Conservation (phyloP, 2,888 invertebrate species). For the Catocala fraxini region DNA sequence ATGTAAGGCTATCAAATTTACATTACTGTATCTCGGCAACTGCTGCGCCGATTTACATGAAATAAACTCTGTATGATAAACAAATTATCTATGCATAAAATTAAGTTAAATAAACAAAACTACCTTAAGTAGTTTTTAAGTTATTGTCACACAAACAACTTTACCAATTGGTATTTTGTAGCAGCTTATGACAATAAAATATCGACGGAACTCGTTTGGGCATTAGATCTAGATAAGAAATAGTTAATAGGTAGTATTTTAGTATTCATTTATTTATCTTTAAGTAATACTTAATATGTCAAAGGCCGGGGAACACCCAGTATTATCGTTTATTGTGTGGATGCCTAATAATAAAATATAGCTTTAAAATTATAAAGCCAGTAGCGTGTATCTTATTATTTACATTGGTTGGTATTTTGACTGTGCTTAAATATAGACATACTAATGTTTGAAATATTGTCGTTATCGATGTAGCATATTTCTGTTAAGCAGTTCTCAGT, state of each 20-base stretch:
- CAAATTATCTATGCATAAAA: not conserved
- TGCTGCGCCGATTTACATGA: slow-evolving; percentile 4
- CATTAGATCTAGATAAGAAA: slow-evolving; percentile 35
- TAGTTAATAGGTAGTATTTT: slow-evolving; percentile 26
- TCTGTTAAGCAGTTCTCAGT: too few relatives aligned
- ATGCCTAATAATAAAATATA: slow-evolving; percentile 38
- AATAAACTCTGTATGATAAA: not conserved
- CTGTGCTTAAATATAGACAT: not conserved
- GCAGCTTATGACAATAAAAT: slow-evolving; percentile 28
- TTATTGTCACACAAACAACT: not conserved
- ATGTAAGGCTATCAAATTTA: slow-evolving; percentile 5
- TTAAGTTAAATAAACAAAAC: not conserved
- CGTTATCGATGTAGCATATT: too few relatives aligned
- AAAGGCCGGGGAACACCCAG: slow-evolving; percentile 33
- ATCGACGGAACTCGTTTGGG: slow-evolving; percentile 23
- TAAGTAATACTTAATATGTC: slow-evolving; percentile 38
- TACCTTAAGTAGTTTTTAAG: not conserved
- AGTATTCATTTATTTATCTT: slow-evolving; percentile 37
- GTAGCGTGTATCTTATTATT: slow-evolving; percentile 33
- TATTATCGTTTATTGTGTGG: slow-evolving; percentile 31
- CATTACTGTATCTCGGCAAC: slow-evolving; percentile 4
- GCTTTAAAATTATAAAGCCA: slow-evolving; percentile 22
- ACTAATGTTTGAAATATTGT: not conserved
- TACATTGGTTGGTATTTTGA: slow-evolving; percentile 1
- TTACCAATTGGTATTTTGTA: slow-evolving; percentile 3